phyloP scores from a whole-genome alignment of 2,888 invertebrate species.

The Palloptera scutellata region DNA sequence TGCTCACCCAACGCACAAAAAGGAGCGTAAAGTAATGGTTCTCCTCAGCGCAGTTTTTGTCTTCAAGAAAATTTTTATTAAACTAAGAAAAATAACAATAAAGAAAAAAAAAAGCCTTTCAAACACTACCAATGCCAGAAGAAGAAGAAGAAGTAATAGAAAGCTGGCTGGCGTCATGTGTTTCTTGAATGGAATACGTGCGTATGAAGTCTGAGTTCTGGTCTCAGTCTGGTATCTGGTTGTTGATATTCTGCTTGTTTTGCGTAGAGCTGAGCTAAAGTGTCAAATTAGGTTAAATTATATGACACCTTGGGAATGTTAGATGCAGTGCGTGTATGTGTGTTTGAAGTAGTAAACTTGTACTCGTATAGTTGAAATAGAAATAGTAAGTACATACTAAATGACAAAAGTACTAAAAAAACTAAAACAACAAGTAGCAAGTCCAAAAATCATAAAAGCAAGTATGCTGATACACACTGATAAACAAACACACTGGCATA shows the following conservation, averaged over 20 bases:
- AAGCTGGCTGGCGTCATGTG: too few species aligned
- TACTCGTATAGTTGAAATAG: neutral
- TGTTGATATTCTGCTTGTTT: constrained; percentile 15
- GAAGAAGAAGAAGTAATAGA: too few species aligned
- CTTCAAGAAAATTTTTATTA: constrained; percentile 45
- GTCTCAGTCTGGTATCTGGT: too few species aligned
- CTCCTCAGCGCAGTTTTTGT: too few species aligned
- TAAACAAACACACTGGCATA: neutral
- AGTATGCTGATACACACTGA: constrained; percentile 15
- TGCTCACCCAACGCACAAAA: neutral
- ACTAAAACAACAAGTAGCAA: constrained; percentile 13
- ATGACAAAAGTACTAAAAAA: constrained; percentile 15
- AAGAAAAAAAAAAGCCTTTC: too few species aligned
- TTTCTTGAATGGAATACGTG: too few species aligned
- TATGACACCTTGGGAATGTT: constrained; percentile 47
- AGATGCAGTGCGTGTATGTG: constrained; percentile 7
- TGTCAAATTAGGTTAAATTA: constrained; percentile 61
- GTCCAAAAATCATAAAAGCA: constrained; percentile 17
- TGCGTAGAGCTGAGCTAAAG: constrained; percentile 42
- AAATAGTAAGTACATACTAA: constrained; percentile 1
- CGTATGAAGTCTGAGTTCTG: too few species aligned
- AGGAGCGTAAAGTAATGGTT: neutral
- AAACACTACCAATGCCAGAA: too few species aligned
- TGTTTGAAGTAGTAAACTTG: neutral
- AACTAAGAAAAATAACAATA: constrained; percentile 42